Evolutionary conservation across 2,797 vertebrate species (phyloP).

Genomic region (Onychomys leucogaster): DNA sequence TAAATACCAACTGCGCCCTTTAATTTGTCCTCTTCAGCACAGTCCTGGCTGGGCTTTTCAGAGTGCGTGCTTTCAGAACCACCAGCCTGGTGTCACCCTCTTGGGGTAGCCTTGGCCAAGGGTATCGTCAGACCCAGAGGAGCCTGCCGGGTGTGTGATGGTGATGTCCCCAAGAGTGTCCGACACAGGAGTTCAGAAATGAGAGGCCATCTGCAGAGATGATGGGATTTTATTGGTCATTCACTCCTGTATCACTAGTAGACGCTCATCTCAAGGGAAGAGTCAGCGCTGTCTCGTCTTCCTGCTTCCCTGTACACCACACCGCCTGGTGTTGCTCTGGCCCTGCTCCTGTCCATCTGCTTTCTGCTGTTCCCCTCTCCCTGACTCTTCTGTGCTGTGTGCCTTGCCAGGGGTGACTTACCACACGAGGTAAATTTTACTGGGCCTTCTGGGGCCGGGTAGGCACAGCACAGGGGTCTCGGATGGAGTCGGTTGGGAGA

Average conservation of each 20-base stretch:
- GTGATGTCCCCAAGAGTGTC: conserved; percentile 4
- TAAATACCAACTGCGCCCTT: conserved; percentile 61
- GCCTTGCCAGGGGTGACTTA: conserved; percentile 42
- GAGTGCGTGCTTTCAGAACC: neutral
- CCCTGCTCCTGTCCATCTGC: conserved; percentile 38
- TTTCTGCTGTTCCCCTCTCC: neutral
- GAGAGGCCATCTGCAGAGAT: conserved; percentile 58
- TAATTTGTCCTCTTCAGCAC: conserved; percentile 8
- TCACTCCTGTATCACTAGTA: neutral
- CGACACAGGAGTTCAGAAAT: conserved; percentile 60
- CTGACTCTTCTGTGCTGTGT: conserved; percentile 3
- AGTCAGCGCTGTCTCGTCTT: conserved; percentile 24
- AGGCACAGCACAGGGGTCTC: conserved; percentile 79
- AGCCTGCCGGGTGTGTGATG: neutral
- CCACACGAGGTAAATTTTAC: conserved; percentile 81
- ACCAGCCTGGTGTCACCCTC: conserved; percentile 29
- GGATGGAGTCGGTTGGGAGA: conserved; percentile 47
- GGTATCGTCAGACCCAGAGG: neutral
- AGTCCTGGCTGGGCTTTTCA: conserved; percentile 46
- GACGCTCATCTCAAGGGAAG: neutral
- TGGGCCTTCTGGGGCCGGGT: conserved; percentile 64
- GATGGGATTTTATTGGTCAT: conserved; percentile 74
- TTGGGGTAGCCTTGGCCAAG: neutral
- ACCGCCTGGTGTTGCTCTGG: neutral
- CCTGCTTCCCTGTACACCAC: conserved; percentile 42